Conservation (phyloP, 2,113 vertebrate genomes). For the Paratilapia polleni region DNA sequence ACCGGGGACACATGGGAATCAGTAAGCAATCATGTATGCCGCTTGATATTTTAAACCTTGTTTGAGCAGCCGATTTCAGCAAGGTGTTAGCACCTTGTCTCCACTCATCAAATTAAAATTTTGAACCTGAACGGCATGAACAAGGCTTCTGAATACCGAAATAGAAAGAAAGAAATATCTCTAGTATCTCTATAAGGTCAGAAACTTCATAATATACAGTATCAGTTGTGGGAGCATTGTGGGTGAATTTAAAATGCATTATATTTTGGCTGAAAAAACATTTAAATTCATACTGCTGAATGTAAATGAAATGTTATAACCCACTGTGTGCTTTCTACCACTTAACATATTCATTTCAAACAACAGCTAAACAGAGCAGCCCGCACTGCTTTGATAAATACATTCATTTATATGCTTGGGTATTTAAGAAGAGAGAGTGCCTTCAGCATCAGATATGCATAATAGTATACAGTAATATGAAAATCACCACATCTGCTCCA, state of each 20-base stretch:
- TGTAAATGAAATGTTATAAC: conserved; percentile 51
- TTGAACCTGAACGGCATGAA: conserved; percentile 57
- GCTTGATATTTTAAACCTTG: conserved; percentile 68
- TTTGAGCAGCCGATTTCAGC: conserved; percentile 60
- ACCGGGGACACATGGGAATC: conserved; percentile 65
- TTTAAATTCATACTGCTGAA: conserved; percentile 42
- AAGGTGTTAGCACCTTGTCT: conserved; percentile 62
- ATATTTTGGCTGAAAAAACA: conserved; percentile 11
- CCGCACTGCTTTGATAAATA: conserved; percentile 64
- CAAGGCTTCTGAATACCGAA: conserved; percentile 45
- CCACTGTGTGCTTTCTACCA: conserved; percentile 20
- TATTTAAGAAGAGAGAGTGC: conserved; percentile 67
- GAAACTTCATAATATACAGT: not conserved
- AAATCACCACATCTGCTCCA: conserved; percentile 64
- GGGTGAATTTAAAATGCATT: not conserved
- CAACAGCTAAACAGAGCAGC: conserved; percentile 45
- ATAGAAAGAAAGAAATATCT: conserved; percentile 7
- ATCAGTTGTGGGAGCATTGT: not conserved
- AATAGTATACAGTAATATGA: conserved; percentile 64
- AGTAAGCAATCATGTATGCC: conserved; percentile 63
- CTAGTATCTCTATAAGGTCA: conserved; percentile 23
- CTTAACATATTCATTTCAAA: conserved; percentile 62
- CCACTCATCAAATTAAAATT: conserved; percentile 63
- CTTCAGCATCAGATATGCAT: conserved; percentile 68
- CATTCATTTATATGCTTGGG: conserved; percentile 66